Evolutionary conservation across 1,140 invertebrate species (phyloP).

Genomic region (Drosophila busckii): DNA sequence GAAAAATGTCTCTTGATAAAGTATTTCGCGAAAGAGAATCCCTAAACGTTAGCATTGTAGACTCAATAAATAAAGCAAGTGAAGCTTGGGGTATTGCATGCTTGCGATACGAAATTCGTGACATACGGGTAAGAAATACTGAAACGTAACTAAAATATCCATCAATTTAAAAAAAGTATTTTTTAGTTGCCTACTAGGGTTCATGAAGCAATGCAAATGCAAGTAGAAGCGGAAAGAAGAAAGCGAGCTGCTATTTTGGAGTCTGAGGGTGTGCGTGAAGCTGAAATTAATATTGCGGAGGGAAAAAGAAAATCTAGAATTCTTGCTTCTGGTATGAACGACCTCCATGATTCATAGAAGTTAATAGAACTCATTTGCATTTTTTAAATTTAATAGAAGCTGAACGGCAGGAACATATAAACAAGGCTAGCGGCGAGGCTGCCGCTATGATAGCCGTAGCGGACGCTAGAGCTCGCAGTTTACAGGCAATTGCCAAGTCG

Average conservation of each 20-base stretch:
- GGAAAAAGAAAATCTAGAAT: conserved; percentile 95
- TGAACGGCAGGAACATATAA: conserved; percentile 91
- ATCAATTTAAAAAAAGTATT: neutral
- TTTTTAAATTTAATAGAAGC: conserved; percentile 82
- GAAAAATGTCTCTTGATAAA: conserved; percentile 98
- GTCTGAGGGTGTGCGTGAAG: conserved; percentile 96
- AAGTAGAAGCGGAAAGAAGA: conserved; percentile 98
- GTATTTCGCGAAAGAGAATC: conserved; percentile 98
- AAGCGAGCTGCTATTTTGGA: conserved; percentile 98
- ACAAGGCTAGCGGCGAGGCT: conserved; percentile 92
- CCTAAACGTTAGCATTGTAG: conserved; percentile 97
- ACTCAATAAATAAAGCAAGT: conserved; percentile 98
- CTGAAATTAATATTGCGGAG: conserved; percentile 98
- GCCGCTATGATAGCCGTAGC: conserved; percentile 91
- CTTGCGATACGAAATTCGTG: conserved; percentile 95
- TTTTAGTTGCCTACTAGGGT: conserved; percentile 89
- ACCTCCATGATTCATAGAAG: neutral
- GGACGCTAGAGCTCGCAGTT: conserved; percentile 88
- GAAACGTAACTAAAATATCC: neutral
- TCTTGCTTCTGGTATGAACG: conserved; percentile 88
- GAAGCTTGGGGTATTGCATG: conserved; percentile 99
- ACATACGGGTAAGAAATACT: conserved; percentile 83
- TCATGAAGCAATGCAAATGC: conserved; percentile 99
- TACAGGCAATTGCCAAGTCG: conserved; percentile 87
- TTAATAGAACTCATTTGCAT: neutral